phyloP scores from a whole-genome alignment of 2,888 invertebrate species.

The Callimorpha dominula region DNA sequence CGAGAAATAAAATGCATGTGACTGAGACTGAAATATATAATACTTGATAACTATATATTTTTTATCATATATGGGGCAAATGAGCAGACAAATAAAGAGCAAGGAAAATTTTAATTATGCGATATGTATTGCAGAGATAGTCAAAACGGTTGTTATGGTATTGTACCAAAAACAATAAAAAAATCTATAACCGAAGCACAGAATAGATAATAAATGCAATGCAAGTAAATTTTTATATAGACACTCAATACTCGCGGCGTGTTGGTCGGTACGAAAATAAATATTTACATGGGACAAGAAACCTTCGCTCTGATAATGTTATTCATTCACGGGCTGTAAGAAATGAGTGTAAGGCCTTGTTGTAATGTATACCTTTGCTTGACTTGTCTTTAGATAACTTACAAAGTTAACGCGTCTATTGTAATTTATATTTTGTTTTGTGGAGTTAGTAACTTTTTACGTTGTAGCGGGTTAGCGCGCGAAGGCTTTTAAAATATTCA shows the following conservation, averaged over 20 bases:
- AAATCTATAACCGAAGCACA: neutral
- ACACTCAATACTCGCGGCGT: conserved; percentile 44
- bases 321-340: conserved; percentile 53
- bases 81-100: too few relatives aligned
- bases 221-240: conserved; percentile 43
- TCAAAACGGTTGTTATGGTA: too few relatives aligned
- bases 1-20: too few relatives aligned
- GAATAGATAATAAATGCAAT: neutral
- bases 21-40: too few relatives aligned
- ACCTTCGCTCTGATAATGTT: conserved; percentile 49
- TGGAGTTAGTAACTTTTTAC: conserved; percentile 2
- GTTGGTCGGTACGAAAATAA: conserved; percentile 44
- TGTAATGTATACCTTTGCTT: conserved; percentile 48
- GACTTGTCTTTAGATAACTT: conserved; percentile 39
- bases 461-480: neutral
- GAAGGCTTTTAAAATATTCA: neutral
- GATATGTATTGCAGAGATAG: too few relatives aligned
- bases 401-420: conserved; percentile 42
- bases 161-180: too few relatives aligned
- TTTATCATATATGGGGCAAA: too few relatives aligned
- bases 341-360: conserved; percentile 53
- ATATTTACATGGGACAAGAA: conserved; percentile 53
- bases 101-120: too few relatives aligned
- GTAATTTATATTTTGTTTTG: conserved; percentile 14
- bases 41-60: too few relatives aligned